phyloP scores from a whole-genome alignment of 2,888 invertebrate species.

The Clunio marinus region DNA sequence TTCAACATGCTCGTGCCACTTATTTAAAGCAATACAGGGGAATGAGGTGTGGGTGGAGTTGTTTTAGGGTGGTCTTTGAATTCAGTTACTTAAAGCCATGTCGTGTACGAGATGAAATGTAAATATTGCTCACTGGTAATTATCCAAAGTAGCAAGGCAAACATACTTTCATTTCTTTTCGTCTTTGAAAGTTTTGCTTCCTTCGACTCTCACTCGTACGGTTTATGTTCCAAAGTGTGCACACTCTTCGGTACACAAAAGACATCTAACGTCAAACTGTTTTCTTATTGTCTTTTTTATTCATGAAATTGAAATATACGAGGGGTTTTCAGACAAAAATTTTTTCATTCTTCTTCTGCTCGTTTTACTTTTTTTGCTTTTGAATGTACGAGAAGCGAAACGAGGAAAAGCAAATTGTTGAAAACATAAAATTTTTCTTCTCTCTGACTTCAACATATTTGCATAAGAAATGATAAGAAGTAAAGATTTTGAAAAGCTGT shows the following conservation, averaged over 20 bases:
- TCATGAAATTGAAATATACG: constrained; percentile 28
- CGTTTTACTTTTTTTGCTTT: background rate
- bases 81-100: background rate
- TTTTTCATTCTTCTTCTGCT: no score
- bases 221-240: constrained; percentile 8
- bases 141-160: constrained; percentile 12
- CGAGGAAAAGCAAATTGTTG: constrained; percentile 3
- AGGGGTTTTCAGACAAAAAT: constrained; percentile 1
- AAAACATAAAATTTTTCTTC: constrained; percentile 20
- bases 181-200: constrained; percentile 3
- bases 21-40: background rate
- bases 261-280: constrained; percentile 33
- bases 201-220: background rate
- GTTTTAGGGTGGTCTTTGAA: background rate
- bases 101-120: constrained; percentile 15
- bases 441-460: constrained; percentile 20
- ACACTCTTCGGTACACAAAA: constrained; percentile 7
- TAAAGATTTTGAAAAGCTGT: background rate
- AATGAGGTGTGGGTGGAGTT: no score
- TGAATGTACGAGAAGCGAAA: background rate
- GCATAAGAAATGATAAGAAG: constrained; percentile 28
- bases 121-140: constrained; percentile 33
- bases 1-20: background rate
- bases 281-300: constrained; percentile 30
- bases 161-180: constrained; percentile 7